Evolutionary conservation across 2,113 vertebrate genomes (phyloP).

Genomic region (Heptranchias perlo): DNA sequence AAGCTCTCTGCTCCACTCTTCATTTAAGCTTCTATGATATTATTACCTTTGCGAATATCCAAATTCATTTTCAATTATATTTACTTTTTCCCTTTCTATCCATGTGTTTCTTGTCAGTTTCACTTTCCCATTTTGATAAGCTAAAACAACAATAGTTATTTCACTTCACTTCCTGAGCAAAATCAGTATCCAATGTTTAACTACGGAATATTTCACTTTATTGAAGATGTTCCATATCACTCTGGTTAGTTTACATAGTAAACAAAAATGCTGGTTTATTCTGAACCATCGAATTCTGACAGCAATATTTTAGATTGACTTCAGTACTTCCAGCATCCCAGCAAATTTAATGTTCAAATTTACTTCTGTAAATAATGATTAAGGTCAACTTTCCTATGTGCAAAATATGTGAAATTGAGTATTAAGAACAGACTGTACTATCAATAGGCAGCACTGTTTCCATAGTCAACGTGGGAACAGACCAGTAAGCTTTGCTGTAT

Average conservation of each 20-base stretch:
- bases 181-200: neutral
- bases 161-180: neutral
- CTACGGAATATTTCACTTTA: neutral
- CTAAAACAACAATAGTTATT: neutral
- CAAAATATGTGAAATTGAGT: neutral
- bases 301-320: neutral
- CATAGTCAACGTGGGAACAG: neutral
- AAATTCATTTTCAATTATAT: conserved; percentile 19
- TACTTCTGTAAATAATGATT: neutral
- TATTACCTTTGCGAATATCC: conserved; percentile 2
- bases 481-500: neutral
- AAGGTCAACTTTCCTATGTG: neutral
- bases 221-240: neutral
- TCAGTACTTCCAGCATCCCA: neutral
- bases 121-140: neutral
- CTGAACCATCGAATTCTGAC: neutral
- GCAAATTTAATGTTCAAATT: neutral
- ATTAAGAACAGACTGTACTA: neutral
- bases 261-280: neutral
- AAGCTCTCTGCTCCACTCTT: neutral
- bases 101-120: neutral
- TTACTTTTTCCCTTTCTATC: neutral
- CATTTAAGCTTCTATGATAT: neutral
- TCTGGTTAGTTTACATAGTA: neutral
- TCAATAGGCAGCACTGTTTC: neutral